These are phyloP conservation scores for Cercocebus atys DNA, from an alignment of 2,113 vertebrate genomes.

Conservation along the genomic window DNA sequence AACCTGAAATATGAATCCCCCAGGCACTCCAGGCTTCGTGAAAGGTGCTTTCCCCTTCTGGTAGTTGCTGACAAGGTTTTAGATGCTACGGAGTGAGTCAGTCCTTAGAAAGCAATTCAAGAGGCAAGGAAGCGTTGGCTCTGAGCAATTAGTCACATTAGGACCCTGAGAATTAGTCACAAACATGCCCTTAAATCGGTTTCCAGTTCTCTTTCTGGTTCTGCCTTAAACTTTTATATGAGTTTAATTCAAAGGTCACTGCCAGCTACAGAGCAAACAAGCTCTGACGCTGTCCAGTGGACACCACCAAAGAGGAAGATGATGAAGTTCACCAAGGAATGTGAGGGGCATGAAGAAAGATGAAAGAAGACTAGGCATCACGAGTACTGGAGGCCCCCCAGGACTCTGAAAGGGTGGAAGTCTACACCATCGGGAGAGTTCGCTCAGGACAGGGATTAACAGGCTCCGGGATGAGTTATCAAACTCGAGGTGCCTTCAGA, in stretches of 20 bases:
- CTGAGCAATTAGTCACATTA: neutral
- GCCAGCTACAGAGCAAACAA: neutral
- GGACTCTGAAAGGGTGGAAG: neutral
- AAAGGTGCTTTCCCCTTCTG: neutral
- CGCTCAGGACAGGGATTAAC: neutral
- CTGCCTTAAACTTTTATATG: neutral
- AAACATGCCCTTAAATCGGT: neutral
- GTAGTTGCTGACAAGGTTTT: neutral
- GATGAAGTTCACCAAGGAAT: neutral
- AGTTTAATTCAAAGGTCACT: conserved; percentile 23
- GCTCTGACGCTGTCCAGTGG: neutral
- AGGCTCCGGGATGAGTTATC: neutral
- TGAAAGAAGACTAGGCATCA: neutral
- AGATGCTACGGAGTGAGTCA: neutral
- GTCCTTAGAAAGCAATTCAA: neutral
- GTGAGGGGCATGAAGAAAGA: fast-evolving
- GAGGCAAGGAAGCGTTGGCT: neutral
- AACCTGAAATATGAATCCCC: too few species aligned
- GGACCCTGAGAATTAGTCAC: neutral
- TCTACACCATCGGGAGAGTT: neutral
- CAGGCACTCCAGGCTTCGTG: fast-evolving
- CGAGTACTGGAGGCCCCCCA: neutral
- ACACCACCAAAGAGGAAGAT: neutral
- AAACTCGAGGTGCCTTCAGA: neutral
- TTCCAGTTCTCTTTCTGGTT: neutral